Evolutionary conservation across 1,140 invertebrate species (phyloP).

Genomic region (Fopius arisanus): DNA sequence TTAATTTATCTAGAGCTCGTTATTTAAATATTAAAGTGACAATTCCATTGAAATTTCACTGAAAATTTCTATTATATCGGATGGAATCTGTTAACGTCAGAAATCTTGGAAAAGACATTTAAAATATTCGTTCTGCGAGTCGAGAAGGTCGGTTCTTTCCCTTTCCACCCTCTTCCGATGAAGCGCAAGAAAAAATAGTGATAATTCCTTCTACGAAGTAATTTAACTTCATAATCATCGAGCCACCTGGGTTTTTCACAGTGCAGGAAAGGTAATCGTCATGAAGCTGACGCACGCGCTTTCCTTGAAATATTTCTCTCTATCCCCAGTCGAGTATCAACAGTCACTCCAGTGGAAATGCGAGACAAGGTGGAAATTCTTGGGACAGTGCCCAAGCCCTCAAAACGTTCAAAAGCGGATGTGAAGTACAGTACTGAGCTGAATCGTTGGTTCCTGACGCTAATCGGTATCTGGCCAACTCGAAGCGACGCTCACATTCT

Average conservation of each 20-base stretch:
- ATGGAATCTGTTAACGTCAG: too few species aligned
- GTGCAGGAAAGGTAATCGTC: too few species aligned
- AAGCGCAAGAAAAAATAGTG: background rate
- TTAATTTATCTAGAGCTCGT: too few species aligned
- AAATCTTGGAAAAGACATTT: too few species aligned
- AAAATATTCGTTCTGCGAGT: too few species aligned
- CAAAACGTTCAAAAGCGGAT: conserved; percentile 30
- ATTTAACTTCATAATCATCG: background rate
- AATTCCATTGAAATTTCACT: too few species aligned
- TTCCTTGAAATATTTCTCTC: background rate
- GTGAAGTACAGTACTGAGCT: conserved; percentile 35
- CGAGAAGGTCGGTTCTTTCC: too few species aligned
- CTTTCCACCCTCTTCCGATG: background rate
- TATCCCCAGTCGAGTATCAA: background rate
- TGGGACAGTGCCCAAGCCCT: background rate
- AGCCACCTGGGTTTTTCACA: background rate
- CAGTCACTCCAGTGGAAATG: background rate
- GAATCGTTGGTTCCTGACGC: conserved; percentile 38
- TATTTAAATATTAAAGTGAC: too few species aligned
- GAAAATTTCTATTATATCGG: too few species aligned
- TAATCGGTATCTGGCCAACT: conserved; percentile 43
- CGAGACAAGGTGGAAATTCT: background rate
- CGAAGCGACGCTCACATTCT: background rate
- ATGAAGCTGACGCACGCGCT: background rate
- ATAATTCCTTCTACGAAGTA: background rate